Base-by-base conservation (phyloP, 2,797 vertebrate species). In the Atherinosoma microstoma region DNA sequence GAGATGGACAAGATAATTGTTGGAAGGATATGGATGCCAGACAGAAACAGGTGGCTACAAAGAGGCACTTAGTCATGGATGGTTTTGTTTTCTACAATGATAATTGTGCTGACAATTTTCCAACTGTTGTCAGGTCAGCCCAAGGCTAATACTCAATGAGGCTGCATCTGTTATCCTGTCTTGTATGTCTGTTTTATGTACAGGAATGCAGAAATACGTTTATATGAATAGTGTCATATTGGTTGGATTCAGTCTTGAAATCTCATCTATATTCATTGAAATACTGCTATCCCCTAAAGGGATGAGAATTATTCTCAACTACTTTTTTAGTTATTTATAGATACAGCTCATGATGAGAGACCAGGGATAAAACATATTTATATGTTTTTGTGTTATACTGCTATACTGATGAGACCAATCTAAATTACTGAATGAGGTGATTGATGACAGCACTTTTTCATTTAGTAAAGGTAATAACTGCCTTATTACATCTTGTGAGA, bases 261-360 rank as follows among this genome's bases (percentile, higher is more conserved):
- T 75, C 88, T 89, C 87, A 90, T 92, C 82, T 87, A 84, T 91
- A 93, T 92, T 93, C 89, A 92, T 91, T 84, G 83, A 83, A 90
- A 79, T 78, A 60, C 65, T 22, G 56, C 64, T 22, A 59, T 82
- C 53, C 68, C 82, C 82, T 58, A 51, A 70, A 86, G 84, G 67
- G 61, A 82, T n/a, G 56, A 49, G 63, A 63, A 81, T 75, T 79
- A 70, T 77, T 82, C 64, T 65, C 67, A 73, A 49, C 56, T 47
- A 51, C 22, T n/a, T 13, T 42, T 40, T 30, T 40, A 62, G 83
- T 87, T 86, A 90, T 91, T 86, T 88, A 91, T 79, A 66, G 71
- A 58, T 74, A 47, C 22, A 16, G 58, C 51, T 76, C 61, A 42
- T 66, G 58, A 73, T 22, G 62, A 38, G 29, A 56, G 47, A 79